Percentiles rank a stretch among this genome's conserved stretches.
These are phyloP conservation scores for Smittia sp. DNA, from an alignment of 2,888 invertebrate genomes.

Conservation along the genomic window DNA sequence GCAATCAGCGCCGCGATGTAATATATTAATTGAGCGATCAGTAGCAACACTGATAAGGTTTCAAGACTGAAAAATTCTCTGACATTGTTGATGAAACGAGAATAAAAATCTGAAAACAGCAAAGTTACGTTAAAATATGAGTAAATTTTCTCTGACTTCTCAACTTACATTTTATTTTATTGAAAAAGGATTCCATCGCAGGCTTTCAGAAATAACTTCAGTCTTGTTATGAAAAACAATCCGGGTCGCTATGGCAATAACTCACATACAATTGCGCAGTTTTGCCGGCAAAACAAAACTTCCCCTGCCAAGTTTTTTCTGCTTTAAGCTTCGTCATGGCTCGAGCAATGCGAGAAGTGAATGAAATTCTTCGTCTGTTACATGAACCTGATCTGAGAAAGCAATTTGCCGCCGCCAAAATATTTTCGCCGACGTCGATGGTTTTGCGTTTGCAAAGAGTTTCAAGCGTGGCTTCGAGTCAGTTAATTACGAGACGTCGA, in stretches of 20 bases:
- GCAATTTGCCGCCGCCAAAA: conserved; percentile 13
- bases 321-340: background rate
- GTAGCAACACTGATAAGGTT: background rate
- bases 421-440: background rate
- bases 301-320: background rate
- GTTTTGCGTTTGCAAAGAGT: background rate
- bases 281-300: conserved; percentile 5
- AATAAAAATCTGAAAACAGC: background rate
- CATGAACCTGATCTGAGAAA: background rate
- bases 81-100: background rate
- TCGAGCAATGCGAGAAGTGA: conserved; percentile 2
- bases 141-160: background rate
- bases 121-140: background rate
- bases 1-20: background rate
- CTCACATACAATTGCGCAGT: background rate
- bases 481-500: conserved; percentile 1
- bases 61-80: background rate
- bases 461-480: background rate
- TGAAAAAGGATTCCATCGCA: background rate
- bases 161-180: background rate
- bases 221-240: background rate
- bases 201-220: background rate
- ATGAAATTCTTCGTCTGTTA: background rate
- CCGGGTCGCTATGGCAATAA: background rate
- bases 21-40: background rate